Evolutionary conservation across 37 sponge, comb jelly and placozoan genomes (phyloP), one percentile per base, ranked within the genome.

Genomic region (Dysidea cf. avara): DNA sequence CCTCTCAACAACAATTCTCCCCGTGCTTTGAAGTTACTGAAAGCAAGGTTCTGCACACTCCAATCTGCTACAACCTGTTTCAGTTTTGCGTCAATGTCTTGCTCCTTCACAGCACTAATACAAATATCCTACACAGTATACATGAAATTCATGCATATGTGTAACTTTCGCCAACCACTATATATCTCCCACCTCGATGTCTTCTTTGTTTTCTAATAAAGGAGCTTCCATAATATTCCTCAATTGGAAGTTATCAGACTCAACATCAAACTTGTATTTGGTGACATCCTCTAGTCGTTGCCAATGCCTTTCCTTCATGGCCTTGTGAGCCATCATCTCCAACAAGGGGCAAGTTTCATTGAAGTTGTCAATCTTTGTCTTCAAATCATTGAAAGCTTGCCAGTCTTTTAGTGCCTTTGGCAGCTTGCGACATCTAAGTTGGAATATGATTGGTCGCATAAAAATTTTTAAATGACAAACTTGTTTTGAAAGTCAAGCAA

Each of bases 281-380:
- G 94, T 94, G 18, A 94, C 65, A 0, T 51, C 52, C 3, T 82
- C 73, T 3, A 97, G 71, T 47, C 94, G 74, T 17, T 89, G 79
- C 98, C 98, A 97, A 64, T 97, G 98, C 0, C 98, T 70, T 26
- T 87, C 91, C 57, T 94, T 93, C 94, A 97, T 90, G 50, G 98
- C 89, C 33, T 85, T 84, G 81, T 97, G 84, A 49, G 98, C 79
- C 92, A 97, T 87, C 39, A 84, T 65, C 72, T 97, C 98, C 61
- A 97, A 81, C 38, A 97, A 82, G 1, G 98, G 98, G 67, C 98
- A 97, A 25, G 84, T 83, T 59, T 93, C 98, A 64, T 94, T 94
- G 74, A 97, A 94, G 71, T 97, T 92, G 57, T 97, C 98, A 68
- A 97, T 85, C 79, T 87, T 90, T 49, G 76, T 74, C 80, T 94